Conservation (phyloP, 2,888 invertebrate genomes). For the Geotrupes spiniger region DNA sequence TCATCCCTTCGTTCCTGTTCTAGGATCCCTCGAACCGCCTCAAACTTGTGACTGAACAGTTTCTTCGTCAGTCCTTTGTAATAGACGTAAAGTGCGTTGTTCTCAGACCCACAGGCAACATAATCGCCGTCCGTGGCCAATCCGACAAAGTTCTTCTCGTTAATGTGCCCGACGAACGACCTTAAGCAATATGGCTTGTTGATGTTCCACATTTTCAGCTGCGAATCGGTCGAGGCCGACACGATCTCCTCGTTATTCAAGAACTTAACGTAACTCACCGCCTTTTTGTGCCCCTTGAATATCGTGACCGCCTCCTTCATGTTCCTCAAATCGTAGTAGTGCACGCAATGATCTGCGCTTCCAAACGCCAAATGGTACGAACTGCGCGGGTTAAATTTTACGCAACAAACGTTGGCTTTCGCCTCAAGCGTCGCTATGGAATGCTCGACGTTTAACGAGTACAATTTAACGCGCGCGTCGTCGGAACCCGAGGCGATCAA, state of each 20-base stretch:
- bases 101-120: constrained; percentile 92
- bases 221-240: constrained; percentile 89
- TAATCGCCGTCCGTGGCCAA: constrained; percentile 89
- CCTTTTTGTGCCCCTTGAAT: constrained; percentile 88
- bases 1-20: constrained; percentile 77
- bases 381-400: constrained; percentile 82
- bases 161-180: constrained; percentile 87
- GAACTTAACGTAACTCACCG: constrained; percentile 93
- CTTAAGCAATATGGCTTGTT: constrained; percentile 72
- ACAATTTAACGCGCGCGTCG: constrained; percentile 89
- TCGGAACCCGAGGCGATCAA: constrained; percentile 90
- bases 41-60: constrained; percentile 83
- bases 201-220: constrained; percentile 88
- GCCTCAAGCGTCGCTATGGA: constrained; percentile 87
- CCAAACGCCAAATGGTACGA: constrained; percentile 90
- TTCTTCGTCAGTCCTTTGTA: constrained; percentile 87
- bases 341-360: constrained; percentile 95
- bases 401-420: constrained; percentile 94
- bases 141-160: constrained; percentile 96
- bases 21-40: constrained; percentile 73
- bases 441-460: constrained; percentile 84
- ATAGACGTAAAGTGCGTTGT: constrained; percentile 89
- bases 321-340: constrained; percentile 89
- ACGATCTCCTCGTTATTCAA: constrained; percentile 81
- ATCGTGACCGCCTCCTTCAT: constrained; percentile 77